A percentile compares a stretch with the other conserved stretches of the same genome.
phyloP scores from a whole-genome alignment of 1,140 invertebrate genomes.

The Gryon sp. region DNA sequence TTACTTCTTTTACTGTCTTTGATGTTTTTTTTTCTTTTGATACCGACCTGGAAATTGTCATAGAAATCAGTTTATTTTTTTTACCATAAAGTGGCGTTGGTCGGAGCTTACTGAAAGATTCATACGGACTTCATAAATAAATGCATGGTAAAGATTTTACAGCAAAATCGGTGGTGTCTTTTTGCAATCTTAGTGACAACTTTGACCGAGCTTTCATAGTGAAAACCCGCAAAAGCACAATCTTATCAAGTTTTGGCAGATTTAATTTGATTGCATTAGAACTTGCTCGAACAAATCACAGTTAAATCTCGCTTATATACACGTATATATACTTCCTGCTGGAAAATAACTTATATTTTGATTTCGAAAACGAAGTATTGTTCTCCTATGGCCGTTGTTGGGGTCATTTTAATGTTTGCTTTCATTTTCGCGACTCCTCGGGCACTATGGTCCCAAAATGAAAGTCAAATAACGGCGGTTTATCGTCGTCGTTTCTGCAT shows the following conservation, averaged over 20 bases:
- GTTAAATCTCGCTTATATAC: not conserved
- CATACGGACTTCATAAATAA: slow-evolving; percentile 40
- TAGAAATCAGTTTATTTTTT: slow-evolving; percentile 19
- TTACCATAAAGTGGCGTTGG: slow-evolving; percentile 12
- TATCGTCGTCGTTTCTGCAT: slow-evolving; percentile 18
- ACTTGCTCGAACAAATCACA: not conserved
- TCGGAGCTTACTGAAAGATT: slow-evolving; percentile 14
- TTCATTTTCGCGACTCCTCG: not conserved
- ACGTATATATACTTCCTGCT: not conserved
- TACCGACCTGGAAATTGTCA: not conserved
- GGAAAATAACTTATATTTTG: too few relatives aligned
- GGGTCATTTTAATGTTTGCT: too few relatives aligned
- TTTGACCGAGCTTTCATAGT: not conserved
- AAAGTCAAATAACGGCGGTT: slow-evolving; percentile 45
- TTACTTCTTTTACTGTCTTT: slow-evolving; percentile 3
- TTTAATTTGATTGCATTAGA: not conserved
- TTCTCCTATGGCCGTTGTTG: too few relatives aligned
- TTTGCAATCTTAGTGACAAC: too few relatives aligned
- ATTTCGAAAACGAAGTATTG: slow-evolving; percentile 7
- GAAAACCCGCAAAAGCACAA: not conserved
- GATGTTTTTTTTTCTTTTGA: not conserved
- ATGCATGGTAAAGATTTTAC: slow-evolving; percentile 20
- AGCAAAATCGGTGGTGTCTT: not conserved
- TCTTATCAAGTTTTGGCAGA: not conserved
- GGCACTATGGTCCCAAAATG: slow-evolving; percentile 19